phyloP scores from a whole-genome alignment of 2,113 vertebrate genomes.

The Philantomba maxwellii region DNA sequence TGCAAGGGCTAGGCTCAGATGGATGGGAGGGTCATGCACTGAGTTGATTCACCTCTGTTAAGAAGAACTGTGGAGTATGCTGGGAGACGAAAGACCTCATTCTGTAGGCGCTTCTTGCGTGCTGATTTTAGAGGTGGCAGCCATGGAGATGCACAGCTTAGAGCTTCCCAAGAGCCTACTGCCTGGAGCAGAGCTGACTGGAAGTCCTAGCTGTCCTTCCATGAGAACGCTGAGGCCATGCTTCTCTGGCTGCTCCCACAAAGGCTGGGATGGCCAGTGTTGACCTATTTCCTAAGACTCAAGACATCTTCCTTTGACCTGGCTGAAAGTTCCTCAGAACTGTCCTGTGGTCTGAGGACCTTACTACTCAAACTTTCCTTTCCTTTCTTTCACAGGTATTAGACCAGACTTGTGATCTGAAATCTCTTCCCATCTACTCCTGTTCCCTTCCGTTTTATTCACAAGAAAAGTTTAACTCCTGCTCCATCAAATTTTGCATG shows the following conservation, averaged over 20 bases:
- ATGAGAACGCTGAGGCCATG: neutral
- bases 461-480: neutral
- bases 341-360: fast-evolving
- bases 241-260: neutral
- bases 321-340: neutral
- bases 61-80: neutral
- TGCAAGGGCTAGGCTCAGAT: neutral
- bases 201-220: neutral
- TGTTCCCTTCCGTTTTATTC: neutral
- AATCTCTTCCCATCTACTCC: neutral
- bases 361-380: neutral
- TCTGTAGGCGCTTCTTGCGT: neutral
- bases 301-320: neutral
- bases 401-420: neutral
- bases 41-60: neutral
- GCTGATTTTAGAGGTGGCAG: neutral
- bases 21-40: neutral
- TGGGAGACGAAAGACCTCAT: neutral
- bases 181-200: neutral
- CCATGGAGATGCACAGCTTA: neutral
- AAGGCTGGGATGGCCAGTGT: neutral
- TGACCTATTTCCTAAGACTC: neutral
- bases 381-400: neutral
- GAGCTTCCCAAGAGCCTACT: neutral
- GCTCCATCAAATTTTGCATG: neutral